A percentile compares a stretch with the other conserved stretches of the same genome.
Evolutionary conservation across 2,888 invertebrate species (phyloP).

Genomic region (Microchrysa polita): DNA sequence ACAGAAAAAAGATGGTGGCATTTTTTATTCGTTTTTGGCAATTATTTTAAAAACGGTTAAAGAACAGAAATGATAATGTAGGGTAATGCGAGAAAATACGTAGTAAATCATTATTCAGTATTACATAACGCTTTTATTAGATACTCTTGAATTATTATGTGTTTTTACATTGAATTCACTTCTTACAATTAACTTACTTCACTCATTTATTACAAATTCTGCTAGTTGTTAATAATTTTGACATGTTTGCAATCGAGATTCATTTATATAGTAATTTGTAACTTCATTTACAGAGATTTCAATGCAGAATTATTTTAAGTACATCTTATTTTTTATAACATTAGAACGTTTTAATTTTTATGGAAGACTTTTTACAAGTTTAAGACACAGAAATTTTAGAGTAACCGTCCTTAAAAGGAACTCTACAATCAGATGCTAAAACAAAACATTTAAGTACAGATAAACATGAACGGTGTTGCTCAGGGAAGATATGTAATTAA

Average conservation of each 20-base stretch:
- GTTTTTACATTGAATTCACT: slow-evolving; percentile 8
- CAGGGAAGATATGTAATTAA: too few relatives aligned
- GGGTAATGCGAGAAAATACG: too few relatives aligned
- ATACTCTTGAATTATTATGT: slow-evolving; percentile 22
- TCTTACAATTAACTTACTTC: slow-evolving; percentile 2
- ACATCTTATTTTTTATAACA: slow-evolving; percentile 15
- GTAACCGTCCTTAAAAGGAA: slow-evolving; percentile 54
- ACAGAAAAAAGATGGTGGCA: too few relatives aligned
- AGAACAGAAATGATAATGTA: too few relatives aligned
- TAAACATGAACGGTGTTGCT: too few relatives aligned
- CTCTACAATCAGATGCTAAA: neutral
- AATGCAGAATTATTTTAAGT: neutral
- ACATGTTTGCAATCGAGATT: neutral
- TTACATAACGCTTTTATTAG: slow-evolving; percentile 38
- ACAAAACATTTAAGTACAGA: too few relatives aligned
- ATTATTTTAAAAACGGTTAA: too few relatives aligned
- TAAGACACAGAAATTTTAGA: slow-evolving; percentile 65
- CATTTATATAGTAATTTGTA: neutral
- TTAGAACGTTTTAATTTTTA: slow-evolving; percentile 50
- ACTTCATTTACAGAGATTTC: neutral
- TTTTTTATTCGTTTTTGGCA: too few relatives aligned
- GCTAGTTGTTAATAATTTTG: neutral
- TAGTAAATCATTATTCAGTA: too few relatives aligned
- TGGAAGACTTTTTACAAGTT: slow-evolving; percentile 66
- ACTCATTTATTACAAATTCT: slow-evolving; percentile 26